These are phyloP conservation scores for Eugnorisma glareosa DNA, from an alignment of 2,888 invertebrate genomes.

Conservation along the genomic window DNA sequence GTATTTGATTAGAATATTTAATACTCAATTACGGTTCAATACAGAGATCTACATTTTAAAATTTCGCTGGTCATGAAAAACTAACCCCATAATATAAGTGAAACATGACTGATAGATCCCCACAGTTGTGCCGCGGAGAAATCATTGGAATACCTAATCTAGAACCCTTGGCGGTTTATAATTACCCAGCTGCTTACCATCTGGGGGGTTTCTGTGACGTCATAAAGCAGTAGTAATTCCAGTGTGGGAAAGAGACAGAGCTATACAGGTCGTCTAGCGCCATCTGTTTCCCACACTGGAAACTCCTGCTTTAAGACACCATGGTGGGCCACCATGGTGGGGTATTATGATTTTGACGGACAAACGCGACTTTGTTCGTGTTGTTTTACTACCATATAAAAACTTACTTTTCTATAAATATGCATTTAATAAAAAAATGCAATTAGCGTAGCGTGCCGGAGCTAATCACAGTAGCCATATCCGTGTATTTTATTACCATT, in stretches of 20 bases:
- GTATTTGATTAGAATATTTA: neutral
- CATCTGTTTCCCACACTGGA: no score
- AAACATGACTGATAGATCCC: neutral
- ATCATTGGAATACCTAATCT: neutral
- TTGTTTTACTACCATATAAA: slow-evolving; percentile 10
- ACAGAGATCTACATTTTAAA: no score
- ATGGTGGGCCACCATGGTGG: no score
- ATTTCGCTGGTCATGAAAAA: neutral
- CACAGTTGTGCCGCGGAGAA: neutral
- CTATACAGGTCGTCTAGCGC: no score
- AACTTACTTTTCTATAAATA: slow-evolving; percentile 28
- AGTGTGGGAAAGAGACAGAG: no score
- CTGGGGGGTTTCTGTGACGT: no score
- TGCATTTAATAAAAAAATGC: slow-evolving; percentile 28
- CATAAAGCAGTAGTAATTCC: no score
- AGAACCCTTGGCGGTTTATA: neutral
- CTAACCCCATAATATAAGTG: neutral
- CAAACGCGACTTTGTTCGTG: neutral
- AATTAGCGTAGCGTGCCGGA: slow-evolving; percentile 24
- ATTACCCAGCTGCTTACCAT: neutral
- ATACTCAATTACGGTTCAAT: neutral
- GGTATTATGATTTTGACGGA: neutral
- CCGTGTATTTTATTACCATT: slow-evolving; percentile 32
- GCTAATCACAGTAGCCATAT: slow-evolving; percentile 16
- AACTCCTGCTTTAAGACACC: no score